Conservation (phyloP, 2,888 invertebrate genomes). For the Pollenia labialis region DNA sequence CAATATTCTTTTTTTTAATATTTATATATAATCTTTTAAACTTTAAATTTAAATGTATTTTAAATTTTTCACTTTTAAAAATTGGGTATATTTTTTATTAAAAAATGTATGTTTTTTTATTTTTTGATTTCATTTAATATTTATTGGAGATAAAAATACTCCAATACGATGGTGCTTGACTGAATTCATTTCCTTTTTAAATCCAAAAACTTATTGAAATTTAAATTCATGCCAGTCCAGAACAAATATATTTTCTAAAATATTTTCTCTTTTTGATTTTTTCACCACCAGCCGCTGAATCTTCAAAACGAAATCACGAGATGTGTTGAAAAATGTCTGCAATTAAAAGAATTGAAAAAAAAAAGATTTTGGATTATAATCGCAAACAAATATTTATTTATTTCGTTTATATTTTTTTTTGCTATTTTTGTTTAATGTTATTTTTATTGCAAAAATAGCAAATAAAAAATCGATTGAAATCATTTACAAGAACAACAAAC, state of each 20-base stretch:
- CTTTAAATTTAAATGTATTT: constrained; percentile 34
- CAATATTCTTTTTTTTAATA: constrained; percentile 15
- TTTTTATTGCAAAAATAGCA: constrained; percentile 27
- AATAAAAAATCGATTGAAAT: constrained; percentile 20
- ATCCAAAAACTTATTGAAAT: constrained; percentile 38
- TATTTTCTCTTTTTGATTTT: constrained; percentile 18
- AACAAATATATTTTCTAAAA: background rate
- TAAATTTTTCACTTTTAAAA: constrained; percentile 13
- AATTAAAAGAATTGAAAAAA: constrained; percentile 59
- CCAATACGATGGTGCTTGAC: constrained; percentile 84
- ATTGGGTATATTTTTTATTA: constrained; percentile 27
- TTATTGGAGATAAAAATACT: constrained; percentile 84
- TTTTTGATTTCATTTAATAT: constrained; percentile 60
- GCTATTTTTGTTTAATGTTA: constrained; percentile 15
- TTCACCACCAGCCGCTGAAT: constrained; percentile 26
- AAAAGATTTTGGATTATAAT: background rate
- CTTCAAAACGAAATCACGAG: constrained; percentile 35
- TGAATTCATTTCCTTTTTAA: constrained; percentile 81
- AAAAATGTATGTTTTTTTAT: constrained; percentile 30
- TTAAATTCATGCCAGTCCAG: constrained; percentile 79
- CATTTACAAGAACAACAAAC: background rate
- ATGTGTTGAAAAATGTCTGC: constrained; percentile 55
- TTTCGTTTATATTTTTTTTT: background rate
- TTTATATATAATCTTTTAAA: background rate
- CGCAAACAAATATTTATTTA: constrained; percentile 23